Evolutionary conservation across 2,888 invertebrate genomes (phyloP), one percentile per base, ranked within the genome.

Genomic region (Psococerastis gibbosa): DNA sequence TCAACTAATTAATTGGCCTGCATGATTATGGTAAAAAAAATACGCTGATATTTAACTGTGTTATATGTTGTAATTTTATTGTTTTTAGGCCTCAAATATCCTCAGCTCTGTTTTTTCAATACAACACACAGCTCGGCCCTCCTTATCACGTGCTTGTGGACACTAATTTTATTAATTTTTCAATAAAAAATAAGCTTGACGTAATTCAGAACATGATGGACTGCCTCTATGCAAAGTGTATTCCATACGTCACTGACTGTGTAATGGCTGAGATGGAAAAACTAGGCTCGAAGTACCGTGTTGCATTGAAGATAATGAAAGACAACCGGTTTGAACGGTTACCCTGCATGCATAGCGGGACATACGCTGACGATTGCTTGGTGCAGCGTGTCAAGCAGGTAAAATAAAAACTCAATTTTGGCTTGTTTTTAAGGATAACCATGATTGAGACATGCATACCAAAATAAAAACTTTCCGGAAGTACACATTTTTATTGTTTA

Each of bases 151-250:
- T 99, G 32, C 66, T 99, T 13, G 60, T 95, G 3, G 98, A 99
- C 58, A 99, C 98, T 2, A 99, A 99, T 65, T 99, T 99, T 57
- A 79, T 99, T 6, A 98, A 99, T 59, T 97, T 98, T 57, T 88
- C 95, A 4, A 91, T 99, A 32, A 92, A 94, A 62, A 92, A 91
- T 59, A 95, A 97, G 66, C 65, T 99, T 49, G 98, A 99, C 57
- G 81, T 99, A 32, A 75, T 94, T 44, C 84, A 92, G 56, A 85
- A 84, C 50, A 92, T 98, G 89, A 97, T 97, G 95, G 94, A 98
- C 56, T 98, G 97, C 60, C 67, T 99, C 4, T 95, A 94, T 63
- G 98, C 97, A 1, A 98, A 98, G 65, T 73, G 75, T 60, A 85
- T 89, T 54, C 97, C 97, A 1, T 98, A 98, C 55, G 79, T 98